Conservation (phyloP, 2,888 invertebrate species). For the Plagiodera versicolora region DNA sequence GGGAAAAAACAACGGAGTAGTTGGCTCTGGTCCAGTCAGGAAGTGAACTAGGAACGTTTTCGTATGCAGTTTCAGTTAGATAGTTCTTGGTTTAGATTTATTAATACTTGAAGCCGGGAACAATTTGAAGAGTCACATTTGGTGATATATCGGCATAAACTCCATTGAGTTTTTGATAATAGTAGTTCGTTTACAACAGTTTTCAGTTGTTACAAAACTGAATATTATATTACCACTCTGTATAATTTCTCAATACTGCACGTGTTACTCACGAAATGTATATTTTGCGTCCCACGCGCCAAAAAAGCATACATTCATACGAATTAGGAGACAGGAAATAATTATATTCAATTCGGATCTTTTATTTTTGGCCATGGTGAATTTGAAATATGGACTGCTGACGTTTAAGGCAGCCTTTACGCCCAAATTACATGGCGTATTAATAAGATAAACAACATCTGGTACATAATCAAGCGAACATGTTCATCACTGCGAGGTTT, state of each 20-base stretch:
- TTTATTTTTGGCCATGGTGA: constrained; percentile 12
- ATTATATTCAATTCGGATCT: constrained; percentile 9
- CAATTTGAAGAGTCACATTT: background rate
- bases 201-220: background rate
- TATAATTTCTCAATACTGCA: constrained; percentile 13
- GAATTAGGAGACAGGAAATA: constrained; percentile 13
- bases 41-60: constrained; percentile 1
- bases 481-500: constrained; percentile 4
- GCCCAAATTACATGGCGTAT: constrained; percentile 13
- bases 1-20: constrained; percentile 4
- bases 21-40: constrained; percentile 18
- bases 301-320: constrained; percentile 11
- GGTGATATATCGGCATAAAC: too few relatives aligned
- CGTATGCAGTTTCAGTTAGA: background rate
- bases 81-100: constrained; percentile 8
- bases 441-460: constrained; percentile 12
- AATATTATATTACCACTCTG: background rate
- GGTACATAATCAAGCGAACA: constrained; percentile 9
- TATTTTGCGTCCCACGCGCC: constrained; percentile 5
- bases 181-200: too few relatives aligned
- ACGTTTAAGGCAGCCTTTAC: constrained; percentile 8
- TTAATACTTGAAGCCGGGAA: background rate
- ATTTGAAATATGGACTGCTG: constrained; percentile 8
- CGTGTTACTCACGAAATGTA: constrained; percentile 5
- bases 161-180: too few relatives aligned